A percentile compares a stretch with the other conserved stretches of the same genome.
Conservation (phyloP, 2,888 invertebrate genomes). For the Geophilus truncorum region DNA sequence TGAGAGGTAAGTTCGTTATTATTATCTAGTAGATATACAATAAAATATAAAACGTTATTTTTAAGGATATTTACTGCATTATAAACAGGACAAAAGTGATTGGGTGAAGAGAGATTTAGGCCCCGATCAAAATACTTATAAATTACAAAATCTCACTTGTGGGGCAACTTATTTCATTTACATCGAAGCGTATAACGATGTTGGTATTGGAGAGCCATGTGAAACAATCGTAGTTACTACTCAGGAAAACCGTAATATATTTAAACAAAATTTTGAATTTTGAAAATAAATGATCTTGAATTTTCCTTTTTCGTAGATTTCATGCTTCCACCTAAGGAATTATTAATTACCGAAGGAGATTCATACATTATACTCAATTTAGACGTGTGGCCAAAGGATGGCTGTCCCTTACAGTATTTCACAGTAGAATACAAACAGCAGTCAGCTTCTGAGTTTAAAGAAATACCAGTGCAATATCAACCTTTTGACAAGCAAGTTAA, state of each 20-base stretch:
- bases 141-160: slow-evolving; percentile 14
- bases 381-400: slow-evolving; percentile 9
- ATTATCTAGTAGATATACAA: too few species aligned
- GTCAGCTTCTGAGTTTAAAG: neutral
- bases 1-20: slow-evolving; percentile 1
- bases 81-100: slow-evolving; percentile 3
- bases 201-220: slow-evolving; percentile 1
- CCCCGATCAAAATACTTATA: neutral
- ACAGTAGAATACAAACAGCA: neutral
- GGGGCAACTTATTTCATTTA: slow-evolving; percentile 29
- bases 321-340: neutral
- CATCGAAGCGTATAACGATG: neutral
- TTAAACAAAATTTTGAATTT: neutral
- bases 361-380: slow-evolving; percentile 22
- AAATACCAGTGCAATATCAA: neutral
- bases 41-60: neutral
- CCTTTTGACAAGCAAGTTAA: neutral
- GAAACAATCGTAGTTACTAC: slow-evolving; percentile 4
- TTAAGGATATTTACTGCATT: slow-evolving; percentile 16
- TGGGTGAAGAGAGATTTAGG: neutral
- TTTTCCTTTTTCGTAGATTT: neutral
- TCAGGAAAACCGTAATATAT: neutral
- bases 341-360: slow-evolving; percentile 12
- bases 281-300: neutral
- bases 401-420: slow-evolving; percentile 16